A percentile compares a stretch with the other conserved stretches of the same genome.
These are phyloP conservation scores for Ladona fulva DNA, from an alignment of 1,140 invertebrate genomes.

Conservation along the genomic window DNA sequence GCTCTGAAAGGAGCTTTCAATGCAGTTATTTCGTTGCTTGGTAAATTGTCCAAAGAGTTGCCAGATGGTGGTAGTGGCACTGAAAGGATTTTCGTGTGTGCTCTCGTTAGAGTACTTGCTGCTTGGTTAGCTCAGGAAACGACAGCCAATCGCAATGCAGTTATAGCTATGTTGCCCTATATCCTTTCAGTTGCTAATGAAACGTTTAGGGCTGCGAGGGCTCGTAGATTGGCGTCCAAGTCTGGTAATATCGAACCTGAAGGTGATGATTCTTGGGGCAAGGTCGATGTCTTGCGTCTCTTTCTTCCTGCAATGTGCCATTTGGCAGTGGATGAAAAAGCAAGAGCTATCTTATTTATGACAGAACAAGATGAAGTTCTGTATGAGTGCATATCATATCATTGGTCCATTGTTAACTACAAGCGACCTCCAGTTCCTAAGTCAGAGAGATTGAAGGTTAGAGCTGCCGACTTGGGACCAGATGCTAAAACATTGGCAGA, in stretches of 20 bases:
- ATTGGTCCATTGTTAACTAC: slow-evolving; percentile 79
- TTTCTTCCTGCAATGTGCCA: slow-evolving; percentile 82
- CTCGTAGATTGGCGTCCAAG: slow-evolving; percentile 38
- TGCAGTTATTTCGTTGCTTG: slow-evolving; percentile 65
- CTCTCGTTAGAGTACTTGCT: slow-evolving; percentile 70
- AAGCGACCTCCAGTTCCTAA: slow-evolving; percentile 70
- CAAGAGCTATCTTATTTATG: slow-evolving; percentile 53
- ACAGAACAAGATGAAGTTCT: slow-evolving; percentile 55
- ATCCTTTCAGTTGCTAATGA: slow-evolving; percentile 70
- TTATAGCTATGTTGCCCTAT: slow-evolving; percentile 68
- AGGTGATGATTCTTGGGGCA: slow-evolving; percentile 48
- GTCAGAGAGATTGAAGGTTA: slow-evolving; percentile 59
- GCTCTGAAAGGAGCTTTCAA: slow-evolving; percentile 84
- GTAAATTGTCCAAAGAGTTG: slow-evolving; percentile 41
- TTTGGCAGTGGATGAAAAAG: slow-evolving; percentile 79
- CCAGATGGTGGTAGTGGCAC: slow-evolving; percentile 48
- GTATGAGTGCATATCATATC: slow-evolving; percentile 66
- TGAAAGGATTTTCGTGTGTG: slow-evolving; percentile 69
- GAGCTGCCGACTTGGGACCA: neutral
- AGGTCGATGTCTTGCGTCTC: slow-evolving; percentile 64
- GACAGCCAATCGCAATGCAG: slow-evolving; percentile 72
- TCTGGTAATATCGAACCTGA: neutral
- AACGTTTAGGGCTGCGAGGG: slow-evolving; percentile 62
- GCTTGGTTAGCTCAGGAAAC: slow-evolving; percentile 89
- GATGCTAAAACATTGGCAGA: slow-evolving; percentile 53